phyloP scores from a whole-genome alignment of 2,113 vertebrate genomes.

The Lampris megalopsis region DNA sequence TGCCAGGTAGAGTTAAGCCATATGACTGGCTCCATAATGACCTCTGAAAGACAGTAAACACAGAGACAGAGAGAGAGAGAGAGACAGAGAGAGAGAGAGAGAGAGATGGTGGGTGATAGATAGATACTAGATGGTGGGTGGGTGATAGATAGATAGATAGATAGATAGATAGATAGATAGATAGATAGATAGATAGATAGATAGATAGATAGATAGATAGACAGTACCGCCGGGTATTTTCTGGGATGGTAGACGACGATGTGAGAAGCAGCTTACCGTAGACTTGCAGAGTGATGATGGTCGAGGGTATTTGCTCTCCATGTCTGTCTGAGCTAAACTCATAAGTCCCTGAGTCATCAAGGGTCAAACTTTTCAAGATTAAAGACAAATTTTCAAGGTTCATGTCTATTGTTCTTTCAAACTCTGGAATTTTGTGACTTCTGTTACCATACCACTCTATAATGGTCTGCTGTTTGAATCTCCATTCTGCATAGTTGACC shows the following conservation, averaged over 20 bases:
- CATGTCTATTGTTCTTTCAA: not conserved
- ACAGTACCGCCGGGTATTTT: not conserved
- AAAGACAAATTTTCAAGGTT: constrained; percentile 27
- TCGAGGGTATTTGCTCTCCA: fast-evolving
- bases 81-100: not conserved
- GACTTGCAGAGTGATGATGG: constrained; percentile 33
- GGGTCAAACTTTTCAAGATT: constrained; percentile 37
- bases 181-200: fast-evolving
- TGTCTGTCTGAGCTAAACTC: fast-evolving
- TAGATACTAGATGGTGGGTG: not conserved
- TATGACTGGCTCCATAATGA: not conserved
- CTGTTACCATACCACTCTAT: fast-evolving
- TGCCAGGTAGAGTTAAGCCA: not conserved
- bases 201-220: not conserved
- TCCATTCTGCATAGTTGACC: fast-evolving
- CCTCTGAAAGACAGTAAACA: constrained; percentile 29
- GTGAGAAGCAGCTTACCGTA: constrained; percentile 47
- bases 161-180: not conserved
- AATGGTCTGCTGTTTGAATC: fast-evolving
- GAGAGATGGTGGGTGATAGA: not conserved
- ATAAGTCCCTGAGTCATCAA: constrained; percentile 57
- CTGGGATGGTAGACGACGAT: not conserved
- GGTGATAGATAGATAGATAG: too few relatives aligned
- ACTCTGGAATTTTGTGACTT: fast-evolving
- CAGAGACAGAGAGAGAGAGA: not conserved